These are phyloP conservation scores for Noctilio leporinus DNA, from an alignment of 2,113 vertebrate species.

Conservation along the genomic window DNA sequence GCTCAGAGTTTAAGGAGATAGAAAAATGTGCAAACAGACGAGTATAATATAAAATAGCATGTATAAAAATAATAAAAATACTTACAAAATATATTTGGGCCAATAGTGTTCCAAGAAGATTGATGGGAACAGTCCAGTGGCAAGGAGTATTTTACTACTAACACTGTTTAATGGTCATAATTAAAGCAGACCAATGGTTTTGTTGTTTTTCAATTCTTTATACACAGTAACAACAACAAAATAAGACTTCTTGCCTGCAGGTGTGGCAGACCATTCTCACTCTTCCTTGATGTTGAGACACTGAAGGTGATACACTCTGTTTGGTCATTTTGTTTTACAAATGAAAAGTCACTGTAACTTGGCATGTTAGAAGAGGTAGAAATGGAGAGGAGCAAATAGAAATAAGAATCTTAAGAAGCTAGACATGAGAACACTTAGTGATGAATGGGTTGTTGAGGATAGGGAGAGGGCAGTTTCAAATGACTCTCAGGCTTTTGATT, in stretches of 20 bases:
- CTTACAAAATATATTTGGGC: not conserved
- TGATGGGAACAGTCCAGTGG: not conserved
- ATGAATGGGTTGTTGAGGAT: not conserved
- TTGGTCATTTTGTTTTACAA: not conserved
- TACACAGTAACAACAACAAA: not conserved
- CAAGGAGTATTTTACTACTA: not conserved
- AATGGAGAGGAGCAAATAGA: not conserved
- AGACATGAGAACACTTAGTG: not conserved
- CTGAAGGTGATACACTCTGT: not conserved
- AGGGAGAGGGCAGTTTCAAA: not conserved
- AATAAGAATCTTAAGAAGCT: not conserved
- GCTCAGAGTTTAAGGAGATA: not conserved
- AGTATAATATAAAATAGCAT: not conserved
- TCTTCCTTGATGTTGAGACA: not conserved
- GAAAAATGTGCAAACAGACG: not conserved
- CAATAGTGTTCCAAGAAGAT: not conserved
- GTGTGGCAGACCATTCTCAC: not conserved
- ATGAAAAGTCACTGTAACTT: not conserved
- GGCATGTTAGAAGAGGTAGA: not conserved
- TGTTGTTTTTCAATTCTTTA: not conserved
- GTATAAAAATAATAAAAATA: not conserved
- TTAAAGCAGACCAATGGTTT: not conserved
- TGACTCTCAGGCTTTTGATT: not conserved
- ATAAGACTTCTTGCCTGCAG: not conserved
- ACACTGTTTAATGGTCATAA: not conserved